Evolutionary conservation across 1,140 invertebrate genomes (phyloP).

Genomic region (Eupeodes corollae): DNA sequence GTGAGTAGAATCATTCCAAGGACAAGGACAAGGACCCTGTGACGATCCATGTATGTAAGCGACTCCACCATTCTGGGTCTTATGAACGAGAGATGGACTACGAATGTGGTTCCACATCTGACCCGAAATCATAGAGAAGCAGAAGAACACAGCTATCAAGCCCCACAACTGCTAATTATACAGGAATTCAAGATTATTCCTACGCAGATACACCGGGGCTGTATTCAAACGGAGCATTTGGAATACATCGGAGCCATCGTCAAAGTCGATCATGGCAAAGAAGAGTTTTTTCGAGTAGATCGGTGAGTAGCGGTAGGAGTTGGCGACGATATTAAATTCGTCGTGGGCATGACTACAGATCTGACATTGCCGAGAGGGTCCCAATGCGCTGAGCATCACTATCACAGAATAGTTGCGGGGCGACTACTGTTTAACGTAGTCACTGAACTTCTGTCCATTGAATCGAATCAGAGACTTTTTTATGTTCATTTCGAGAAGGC

Average conservation of each 20-base stretch:
- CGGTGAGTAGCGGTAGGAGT: slow-evolving; percentile 89
- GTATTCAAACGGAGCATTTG: slow-evolving; percentile 87
- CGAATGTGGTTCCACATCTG: slow-evolving; percentile 99
- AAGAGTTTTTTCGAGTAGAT: slow-evolving; percentile 84
- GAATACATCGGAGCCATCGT: slow-evolving; percentile 96
- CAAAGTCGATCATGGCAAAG: slow-evolving; percentile 97
- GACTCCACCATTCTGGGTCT: slow-evolving; percentile 67
- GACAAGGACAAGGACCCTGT: slow-evolving; percentile 62
- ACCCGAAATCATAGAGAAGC: slow-evolving; percentile 96
- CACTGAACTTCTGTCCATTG: slow-evolving; percentile 85
- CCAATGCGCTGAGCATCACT: slow-evolving; percentile 96
- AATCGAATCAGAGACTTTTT: slow-evolving; percentile 82
- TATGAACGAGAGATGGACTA: slow-evolving; percentile 89
- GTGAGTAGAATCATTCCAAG: slow-evolving; percentile 92
- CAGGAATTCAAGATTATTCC: slow-evolving; percentile 95
- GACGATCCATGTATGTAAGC: slow-evolving; percentile 81
- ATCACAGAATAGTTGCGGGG: slow-evolving; percentile 96
- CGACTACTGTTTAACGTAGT: slow-evolving; percentile 77
- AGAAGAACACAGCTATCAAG: slow-evolving; percentile 77
- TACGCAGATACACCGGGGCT: slow-evolving; percentile 87
- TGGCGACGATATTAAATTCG: slow-evolving; percentile 91
- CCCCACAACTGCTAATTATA: slow-evolving; percentile 97
- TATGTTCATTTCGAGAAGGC: slow-evolving; percentile 77
- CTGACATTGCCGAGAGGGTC: slow-evolving; percentile 80
- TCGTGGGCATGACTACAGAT: slow-evolving; percentile 95